Conservation (phyloP, 1,140 invertebrate species). For the Hestina assimilis region DNA sequence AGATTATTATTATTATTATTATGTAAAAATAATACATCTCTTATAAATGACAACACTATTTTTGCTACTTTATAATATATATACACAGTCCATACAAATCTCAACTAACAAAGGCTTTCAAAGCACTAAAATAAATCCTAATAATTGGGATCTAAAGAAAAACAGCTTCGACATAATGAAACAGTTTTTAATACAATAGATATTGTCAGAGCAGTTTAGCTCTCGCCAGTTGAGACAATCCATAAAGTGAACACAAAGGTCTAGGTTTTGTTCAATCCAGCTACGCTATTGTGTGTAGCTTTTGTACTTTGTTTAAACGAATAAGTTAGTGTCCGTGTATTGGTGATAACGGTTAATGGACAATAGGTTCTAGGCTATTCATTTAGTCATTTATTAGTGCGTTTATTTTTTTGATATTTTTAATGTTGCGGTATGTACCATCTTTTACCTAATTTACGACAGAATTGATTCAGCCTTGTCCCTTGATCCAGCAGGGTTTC, state of each 20-base stretch:
- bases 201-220: conserved; percentile 31
- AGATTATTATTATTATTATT: too few relatives aligned
- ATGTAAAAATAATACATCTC: too few relatives aligned
- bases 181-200: conserved; percentile 14
- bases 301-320: conserved; percentile 35
- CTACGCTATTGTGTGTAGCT: conserved; percentile 30
- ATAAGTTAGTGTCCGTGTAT: conserved; percentile 37
- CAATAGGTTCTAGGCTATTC: neutral
- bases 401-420: neutral
- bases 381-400: neutral
- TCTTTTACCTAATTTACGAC: too few relatives aligned
- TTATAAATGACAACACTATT: too few relatives aligned
- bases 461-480: too few relatives aligned
- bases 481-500: too few relatives aligned
- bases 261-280: conserved; percentile 36
- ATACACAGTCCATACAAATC: too few relatives aligned
- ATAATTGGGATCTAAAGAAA: neutral
- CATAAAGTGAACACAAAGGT: conserved; percentile 37
- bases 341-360: conserved; percentile 24
- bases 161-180: neutral
- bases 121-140: neutral
- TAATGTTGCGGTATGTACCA: too few relatives aligned
- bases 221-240: conserved; percentile 36
- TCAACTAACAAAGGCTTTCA: too few relatives aligned
- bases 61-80: too few relatives aligned